A percentile compares a stretch with the other conserved stretches of the same genome.
phyloP scores from a whole-genome alignment of 1,140 invertebrate species.

The Aphaenogaster rudis region DNA sequence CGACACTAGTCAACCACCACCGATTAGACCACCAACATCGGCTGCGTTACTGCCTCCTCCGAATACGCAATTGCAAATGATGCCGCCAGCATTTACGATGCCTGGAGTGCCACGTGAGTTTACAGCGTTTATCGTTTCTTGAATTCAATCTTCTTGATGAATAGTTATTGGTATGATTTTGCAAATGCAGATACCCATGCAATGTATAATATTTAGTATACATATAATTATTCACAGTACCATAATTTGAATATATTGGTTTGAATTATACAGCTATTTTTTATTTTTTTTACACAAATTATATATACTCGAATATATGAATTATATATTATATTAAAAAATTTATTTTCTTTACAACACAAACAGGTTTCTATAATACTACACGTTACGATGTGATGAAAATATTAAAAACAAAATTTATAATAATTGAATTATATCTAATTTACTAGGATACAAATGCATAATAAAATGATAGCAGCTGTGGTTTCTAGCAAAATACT shows the following conservation, averaged over 20 bases:
- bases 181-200: not conserved
- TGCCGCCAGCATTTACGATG: slow-evolving; percentile 87
- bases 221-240: not conserved
- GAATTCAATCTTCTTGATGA: not conserved
- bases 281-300: not conserved
- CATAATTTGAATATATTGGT: not conserved
- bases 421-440: slow-evolving; percentile 1
- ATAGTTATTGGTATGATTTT: not conserved
- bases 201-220: slow-evolving; percentile 5
- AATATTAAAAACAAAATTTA: slow-evolving; percentile 3
- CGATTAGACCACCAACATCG: slow-evolving; percentile 84
- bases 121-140: slow-evolving; percentile 26
- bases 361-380: not conserved
- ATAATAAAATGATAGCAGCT: not conserved
- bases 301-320: not conserved
- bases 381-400: not conserved
- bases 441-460: slow-evolving; percentile 10
- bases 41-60: slow-evolving; percentile 87
- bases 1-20: slow-evolving; percentile 90
- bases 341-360: not conserved
- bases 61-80: slow-evolving; percentile 87
- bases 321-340: not conserved
- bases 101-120: slow-evolving; percentile 87
- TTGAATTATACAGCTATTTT: not conserved
- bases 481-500: not conserved